Base-by-base conservation (phyloP, 1,140 invertebrate species). In the Watersipora subatra region DNA sequence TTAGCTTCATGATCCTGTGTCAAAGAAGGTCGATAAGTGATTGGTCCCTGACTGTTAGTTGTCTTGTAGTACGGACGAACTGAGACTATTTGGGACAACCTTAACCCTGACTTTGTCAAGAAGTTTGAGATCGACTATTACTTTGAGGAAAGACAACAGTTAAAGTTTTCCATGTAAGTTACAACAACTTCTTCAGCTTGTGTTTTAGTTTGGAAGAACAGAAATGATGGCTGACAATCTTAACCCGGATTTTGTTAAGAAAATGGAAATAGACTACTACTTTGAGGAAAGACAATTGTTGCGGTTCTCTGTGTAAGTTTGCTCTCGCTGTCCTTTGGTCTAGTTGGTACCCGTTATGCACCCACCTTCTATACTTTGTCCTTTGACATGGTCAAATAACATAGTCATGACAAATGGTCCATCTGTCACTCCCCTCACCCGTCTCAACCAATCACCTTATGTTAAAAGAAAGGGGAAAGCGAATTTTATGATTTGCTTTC, bases 221-320 rank as follows among this genome's bases (percentile, higher is more conserved):
- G 84, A 85, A 69, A 76, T 74, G 27, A 79, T 85, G 7, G 73
- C 77, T 66, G 82, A 85, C 70, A 81, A 72, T 62, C 68, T 84
- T 26, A 83, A 84, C 71, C 84, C 84, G 2, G 73, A 81, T 62
- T 85, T 84, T 78, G 78, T 77, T 12, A 82, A 79, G 63, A 83
- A 83, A 69, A 81, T 85, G 69, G 68, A 74, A 1, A 66, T 85
- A 2, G 75, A 83, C 46, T 85, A 84, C 70, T 80, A 75, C 65
- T 86, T 86, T 77, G 84, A 86, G 72, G 82, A 83, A 66, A 71
- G 70, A 64, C 81, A 83, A 68, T 71, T 72, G 58, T 69, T 83
- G 1, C 76, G 73, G 62, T 82, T 83, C 74, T 75, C 79, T 73
- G 64, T 83, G 80, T 83, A 70, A 74, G 76, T 71, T 12, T 59